Evolutionary conservation across 2,888 invertebrate genomes (phyloP), one percentile per base, ranked within the genome.

Genomic region (Orthosia cruda): DNA sequence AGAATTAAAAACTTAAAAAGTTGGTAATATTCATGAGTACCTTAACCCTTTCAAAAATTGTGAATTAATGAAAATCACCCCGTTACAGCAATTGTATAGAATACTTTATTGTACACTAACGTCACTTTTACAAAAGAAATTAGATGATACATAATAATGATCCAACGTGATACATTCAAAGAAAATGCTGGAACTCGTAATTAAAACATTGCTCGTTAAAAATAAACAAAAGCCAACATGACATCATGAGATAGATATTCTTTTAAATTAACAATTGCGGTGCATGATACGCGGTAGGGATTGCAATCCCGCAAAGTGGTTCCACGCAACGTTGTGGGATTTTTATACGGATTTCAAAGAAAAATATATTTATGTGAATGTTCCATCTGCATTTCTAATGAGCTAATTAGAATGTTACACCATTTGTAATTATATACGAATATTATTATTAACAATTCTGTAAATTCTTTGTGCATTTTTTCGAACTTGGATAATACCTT

Each of bases 301-400:
- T 55, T 61, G 59, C 64, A 68, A 79, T 79, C 55, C 64, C 68
- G 52, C 59, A 32, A 47, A 80, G 79, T 79, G 68, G 63, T 20
- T 20, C 4, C 26, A 16, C 54, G 59, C 58, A 47, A 15, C 61
- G 4, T 23, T 52, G 57, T 45, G 67, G 59, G 32, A 62, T 32
- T 64, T 67, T 55, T 26, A 71, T 71, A 59, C 13, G 15, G 20
- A 40, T 20, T 73, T 68, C n/a, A 55, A 47, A 47, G 32, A 45
- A 32, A 50, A 55, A 59, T 49, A 32, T 32, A 54, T 54, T 63
- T 64, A 32, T 49, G 12, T 45, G 26, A 32, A 16, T 12, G 13
- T n/a, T 49, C 12, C 45, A 2, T 18, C 61, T 32, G 16, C 7
- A n/a, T 5, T 47, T 69, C 52, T n/a, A 40, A 62, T 59, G 13